phyloP scores from a whole-genome alignment of 2,797 vertebrate genomes.

The Myiotriccus ornatus region DNA sequence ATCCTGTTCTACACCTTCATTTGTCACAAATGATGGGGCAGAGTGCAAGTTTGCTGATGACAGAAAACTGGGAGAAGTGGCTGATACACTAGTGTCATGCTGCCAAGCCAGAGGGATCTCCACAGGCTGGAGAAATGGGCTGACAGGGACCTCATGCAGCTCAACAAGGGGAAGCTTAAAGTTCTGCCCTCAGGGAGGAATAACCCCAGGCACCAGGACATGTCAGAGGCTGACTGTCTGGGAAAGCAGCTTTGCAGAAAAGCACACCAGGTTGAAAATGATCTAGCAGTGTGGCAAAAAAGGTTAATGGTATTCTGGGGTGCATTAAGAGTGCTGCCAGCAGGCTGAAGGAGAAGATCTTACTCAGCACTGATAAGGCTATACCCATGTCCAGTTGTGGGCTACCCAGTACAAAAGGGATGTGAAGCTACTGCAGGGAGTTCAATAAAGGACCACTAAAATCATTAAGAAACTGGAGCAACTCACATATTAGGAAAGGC shows the following conservation, averaged over 20 bases:
- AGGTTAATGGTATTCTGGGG: not conserved
- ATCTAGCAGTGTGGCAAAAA: not conserved
- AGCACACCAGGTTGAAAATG: not conserved
- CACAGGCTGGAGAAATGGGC: not conserved
- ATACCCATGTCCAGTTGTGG: not conserved
- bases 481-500: not conserved
- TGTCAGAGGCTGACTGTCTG: not conserved
- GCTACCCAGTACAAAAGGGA: not conserved
- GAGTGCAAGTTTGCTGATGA: not conserved
- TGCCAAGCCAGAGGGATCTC: not conserved
- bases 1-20: not conserved
- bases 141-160: not conserved
- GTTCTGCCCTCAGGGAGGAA: not conserved
- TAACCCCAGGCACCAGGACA: not conserved
- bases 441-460: not conserved
- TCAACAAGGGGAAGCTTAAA: not conserved
- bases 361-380: not conserved
- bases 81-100: fast-evolving
- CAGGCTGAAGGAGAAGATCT: not conserved
- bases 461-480: not conserved
- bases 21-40: not conserved
- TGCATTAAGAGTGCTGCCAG: not conserved
- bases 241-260: not conserved
- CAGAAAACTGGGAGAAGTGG: not conserved
- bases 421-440: not conserved